Percentiles rank a stretch among this genome's conserved stretches.
Evolutionary conservation across 2,888 invertebrate species (phyloP).

Genomic region (Aporophyla nigra): DNA sequence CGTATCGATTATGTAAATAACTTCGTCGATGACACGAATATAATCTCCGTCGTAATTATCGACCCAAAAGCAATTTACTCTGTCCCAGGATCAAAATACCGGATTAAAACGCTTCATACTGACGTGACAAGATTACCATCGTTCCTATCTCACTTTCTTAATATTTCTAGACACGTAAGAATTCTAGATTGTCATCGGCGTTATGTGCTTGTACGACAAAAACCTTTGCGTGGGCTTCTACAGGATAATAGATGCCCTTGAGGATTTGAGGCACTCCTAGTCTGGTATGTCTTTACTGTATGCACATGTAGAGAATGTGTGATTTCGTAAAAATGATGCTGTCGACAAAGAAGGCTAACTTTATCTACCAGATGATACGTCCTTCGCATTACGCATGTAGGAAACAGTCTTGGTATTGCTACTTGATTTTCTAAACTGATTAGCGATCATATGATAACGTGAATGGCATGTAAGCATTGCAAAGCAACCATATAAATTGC

Average conservation of each 20-base stretch:
- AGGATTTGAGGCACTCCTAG: slow-evolving; percentile 57
- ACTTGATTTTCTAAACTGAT: slow-evolving; percentile 24
- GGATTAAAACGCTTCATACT: slow-evolving; percentile 68
- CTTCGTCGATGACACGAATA: slow-evolving; percentile 69
- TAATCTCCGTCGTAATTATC: slow-evolving; percentile 73
- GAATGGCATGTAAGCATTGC: background rate
- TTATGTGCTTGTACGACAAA: slow-evolving; percentile 56
- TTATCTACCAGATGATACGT: slow-evolving; percentile 24
- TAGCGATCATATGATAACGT: background rate
- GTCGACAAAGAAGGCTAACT: slow-evolving; percentile 45
- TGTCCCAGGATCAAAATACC: slow-evolving; percentile 64
- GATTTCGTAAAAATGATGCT: slow-evolving; percentile 56
- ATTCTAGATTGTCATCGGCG: slow-evolving; percentile 77
- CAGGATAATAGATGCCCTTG: slow-evolving; percentile 66
- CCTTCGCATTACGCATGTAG: background rate
- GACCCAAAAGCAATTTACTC: slow-evolving; percentile 75
- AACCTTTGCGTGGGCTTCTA: slow-evolving; percentile 58
- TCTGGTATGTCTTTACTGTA: slow-evolving; percentile 71
- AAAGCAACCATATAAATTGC: background rate
- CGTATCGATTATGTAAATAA: slow-evolving; percentile 75
- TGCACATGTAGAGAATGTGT: slow-evolving; percentile 69
- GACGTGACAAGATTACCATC: slow-evolving; percentile 70
- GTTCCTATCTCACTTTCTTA: slow-evolving; percentile 65
- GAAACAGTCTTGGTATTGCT: slow-evolving; percentile 7
- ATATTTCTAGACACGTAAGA: slow-evolving; percentile 78